phyloP scores from a whole-genome alignment of 2,797 vertebrate species.

The Chaetodon trifasciatus region DNA sequence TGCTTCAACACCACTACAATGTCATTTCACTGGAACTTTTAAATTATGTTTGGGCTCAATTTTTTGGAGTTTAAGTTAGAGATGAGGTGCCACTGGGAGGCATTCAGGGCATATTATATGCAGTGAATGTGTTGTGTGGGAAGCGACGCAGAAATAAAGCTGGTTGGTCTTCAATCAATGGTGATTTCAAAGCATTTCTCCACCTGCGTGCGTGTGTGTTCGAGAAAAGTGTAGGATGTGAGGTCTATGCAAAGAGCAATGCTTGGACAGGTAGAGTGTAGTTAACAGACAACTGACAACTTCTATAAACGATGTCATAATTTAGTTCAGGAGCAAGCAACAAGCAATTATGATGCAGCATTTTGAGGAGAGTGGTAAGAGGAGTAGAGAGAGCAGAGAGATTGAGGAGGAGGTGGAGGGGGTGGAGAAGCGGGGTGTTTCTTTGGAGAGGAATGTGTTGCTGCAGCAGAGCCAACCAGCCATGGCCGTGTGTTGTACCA shows the following conservation, averaged over 20 bases:
- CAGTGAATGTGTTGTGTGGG: background rate
- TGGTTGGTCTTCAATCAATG: background rate
- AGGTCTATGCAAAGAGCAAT: background rate
- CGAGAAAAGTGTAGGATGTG: too few relatives aligned
- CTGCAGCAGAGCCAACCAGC: constrained; percentile 46
- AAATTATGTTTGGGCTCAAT: background rate
- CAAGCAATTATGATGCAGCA: background rate
- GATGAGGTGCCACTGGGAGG: background rate
- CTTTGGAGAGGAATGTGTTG: constrained; percentile 54
- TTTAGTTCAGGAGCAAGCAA: background rate
- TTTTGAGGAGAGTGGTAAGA: constrained; percentile 4
- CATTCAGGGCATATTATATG: background rate
- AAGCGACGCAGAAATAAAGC: background rate
- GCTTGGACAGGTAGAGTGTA: background rate
- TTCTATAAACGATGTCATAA: background rate
- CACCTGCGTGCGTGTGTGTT: too few relatives aligned
- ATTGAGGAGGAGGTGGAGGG: constrained; percentile 11
- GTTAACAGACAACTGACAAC: background rate
- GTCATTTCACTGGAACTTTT: background rate
- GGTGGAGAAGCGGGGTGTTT: constrained; percentile 9
- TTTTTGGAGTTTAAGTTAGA: background rate
- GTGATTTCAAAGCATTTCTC: background rate
- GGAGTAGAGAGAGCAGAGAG: background rate
- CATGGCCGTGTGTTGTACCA: constrained; percentile 38
- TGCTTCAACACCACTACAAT: background rate